Evolutionary conservation across 2,888 invertebrate species (phyloP).

Genomic region (Parasteatoda lunata): DNA sequence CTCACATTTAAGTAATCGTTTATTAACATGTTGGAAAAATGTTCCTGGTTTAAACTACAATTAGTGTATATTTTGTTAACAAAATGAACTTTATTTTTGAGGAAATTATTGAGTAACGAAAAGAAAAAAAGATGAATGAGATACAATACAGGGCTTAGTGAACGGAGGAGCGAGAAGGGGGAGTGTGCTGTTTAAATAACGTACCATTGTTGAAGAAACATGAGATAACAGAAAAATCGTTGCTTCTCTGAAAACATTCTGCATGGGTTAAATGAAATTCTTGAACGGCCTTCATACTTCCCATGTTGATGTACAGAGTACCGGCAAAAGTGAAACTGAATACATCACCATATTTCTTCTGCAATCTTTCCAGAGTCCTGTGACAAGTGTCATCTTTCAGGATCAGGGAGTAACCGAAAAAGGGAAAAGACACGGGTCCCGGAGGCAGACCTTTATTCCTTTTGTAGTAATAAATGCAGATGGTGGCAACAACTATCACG

Average conservation of each 20-base stretch:
- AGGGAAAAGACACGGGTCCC: conserved; percentile 69
- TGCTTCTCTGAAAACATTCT: conserved; percentile 5
- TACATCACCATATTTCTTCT: conserved; percentile 67
- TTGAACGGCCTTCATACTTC: conserved; percentile 8
- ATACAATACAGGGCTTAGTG: not conserved
- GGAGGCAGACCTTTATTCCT: conserved; percentile 53
- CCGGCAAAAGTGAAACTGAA: conserved; percentile 53
- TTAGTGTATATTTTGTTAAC: not conserved
- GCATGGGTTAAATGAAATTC: conserved; percentile 31
- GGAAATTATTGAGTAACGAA: not conserved
- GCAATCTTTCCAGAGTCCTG: conserved; percentile 46
- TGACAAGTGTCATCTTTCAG: conserved; percentile 46
- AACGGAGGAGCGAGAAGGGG: not conserved
- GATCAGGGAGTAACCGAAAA: conserved; percentile 69
- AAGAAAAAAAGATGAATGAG: not conserved
- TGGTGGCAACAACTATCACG: too few relatives aligned
- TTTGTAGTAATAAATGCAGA: too few relatives aligned
- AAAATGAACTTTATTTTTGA: not conserved
- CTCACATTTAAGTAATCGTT: too few relatives aligned
- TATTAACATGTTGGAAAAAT: too few relatives aligned
- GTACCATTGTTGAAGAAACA: conserved; percentile 18
- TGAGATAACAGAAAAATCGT: not conserved
- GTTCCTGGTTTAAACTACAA: not conserved
- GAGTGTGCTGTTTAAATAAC: too few relatives aligned
- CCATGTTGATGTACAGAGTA: conserved; percentile 41